Percentiles rank a stretch among this genome's conserved stretches.
These are phyloP conservation scores for Turritopsis rubra DNA, from an alignment of 30 jellyfish, hydroid and myxozoan genomes.

Conservation along the genomic window DNA sequence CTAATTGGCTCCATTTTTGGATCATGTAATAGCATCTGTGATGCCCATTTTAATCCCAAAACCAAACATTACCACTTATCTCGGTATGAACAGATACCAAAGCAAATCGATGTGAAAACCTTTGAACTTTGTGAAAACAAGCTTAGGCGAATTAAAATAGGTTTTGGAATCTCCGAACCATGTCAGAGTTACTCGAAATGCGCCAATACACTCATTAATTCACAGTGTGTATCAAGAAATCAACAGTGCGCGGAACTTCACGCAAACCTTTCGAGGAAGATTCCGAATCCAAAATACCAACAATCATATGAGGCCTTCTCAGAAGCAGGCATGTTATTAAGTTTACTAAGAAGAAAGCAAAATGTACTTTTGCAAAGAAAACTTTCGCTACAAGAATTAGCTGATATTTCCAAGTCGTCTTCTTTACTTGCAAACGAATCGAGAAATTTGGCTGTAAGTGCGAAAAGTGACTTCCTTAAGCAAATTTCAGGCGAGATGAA, in stretches of 20 bases:
- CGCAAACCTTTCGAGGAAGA: neutral
- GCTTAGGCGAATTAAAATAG: constrained; percentile 8
- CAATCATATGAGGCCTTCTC: neutral
- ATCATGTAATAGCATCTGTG: constrained; percentile 36
- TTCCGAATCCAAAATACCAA: neutral
- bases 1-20: constrained; percentile 54
- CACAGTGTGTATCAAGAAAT: constrained; percentile 33
- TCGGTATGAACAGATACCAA: constrained; percentile 24
- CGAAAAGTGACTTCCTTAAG: neutral
- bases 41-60: constrained; percentile 21
- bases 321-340: neutral
- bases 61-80: constrained; percentile 14
- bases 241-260: constrained; percentile 21
- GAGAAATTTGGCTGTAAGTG: neutral
- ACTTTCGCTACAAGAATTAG: neutral
- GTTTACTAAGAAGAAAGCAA: neutral
- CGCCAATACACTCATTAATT: constrained; percentile 25
- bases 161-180: constrained; percentile 30
- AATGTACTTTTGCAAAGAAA: neutral
- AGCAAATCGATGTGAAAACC: constrained; percentile 18
- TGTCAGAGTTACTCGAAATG: constrained; percentile 44
- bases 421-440: constrained; percentile 12
- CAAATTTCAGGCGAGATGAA: neutral
- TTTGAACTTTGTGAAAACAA: neutral
- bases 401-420: neutral